These are phyloP conservation scores for Caenorhabditis drosophilae DNA, from an alignment of 2,888 invertebrate species.

Conservation along the genomic window DNA sequence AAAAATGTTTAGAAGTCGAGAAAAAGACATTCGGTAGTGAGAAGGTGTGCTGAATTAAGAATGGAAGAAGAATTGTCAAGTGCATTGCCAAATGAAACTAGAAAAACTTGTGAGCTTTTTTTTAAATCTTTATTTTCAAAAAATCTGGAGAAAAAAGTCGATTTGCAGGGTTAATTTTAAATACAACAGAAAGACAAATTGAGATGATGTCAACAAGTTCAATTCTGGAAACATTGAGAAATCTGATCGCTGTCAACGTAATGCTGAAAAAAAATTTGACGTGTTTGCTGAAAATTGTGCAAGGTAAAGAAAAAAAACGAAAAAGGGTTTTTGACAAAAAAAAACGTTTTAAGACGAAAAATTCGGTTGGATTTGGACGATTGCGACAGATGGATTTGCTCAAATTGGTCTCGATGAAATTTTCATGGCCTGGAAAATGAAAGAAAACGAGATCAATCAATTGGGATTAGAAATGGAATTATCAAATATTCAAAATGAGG, in stretches of 20 bases:
- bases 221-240: too few relatives aligned
- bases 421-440: constrained; percentile 35
- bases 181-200: too few relatives aligned
- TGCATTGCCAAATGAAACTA: constrained; percentile 28
- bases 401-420: constrained; percentile 51
- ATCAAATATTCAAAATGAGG: constrained; percentile 15
- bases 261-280: too few relatives aligned
- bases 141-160: neutral
- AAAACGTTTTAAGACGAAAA: neutral
- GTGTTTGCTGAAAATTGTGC: too few relatives aligned
- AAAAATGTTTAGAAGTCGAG: constrained; percentile 40
- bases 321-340: too few relatives aligned
- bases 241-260: too few relatives aligned
- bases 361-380: constrained; percentile 11
- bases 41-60: constrained; percentile 42
- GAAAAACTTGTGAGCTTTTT: neutral
- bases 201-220: too few relatives aligned
- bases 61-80: constrained; percentile 47
- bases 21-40: constrained; percentile 45
- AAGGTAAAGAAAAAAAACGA: too few relatives aligned
- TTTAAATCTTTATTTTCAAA: neutral
- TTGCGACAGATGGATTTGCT: constrained; percentile 45
- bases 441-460: constrained; percentile 17
- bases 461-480: constrained; percentile 13
- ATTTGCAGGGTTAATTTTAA: too few relatives aligned